Evolutionary conservation across 2,113 vertebrate species (phyloP).

Genomic region (Hucho hucho): DNA sequence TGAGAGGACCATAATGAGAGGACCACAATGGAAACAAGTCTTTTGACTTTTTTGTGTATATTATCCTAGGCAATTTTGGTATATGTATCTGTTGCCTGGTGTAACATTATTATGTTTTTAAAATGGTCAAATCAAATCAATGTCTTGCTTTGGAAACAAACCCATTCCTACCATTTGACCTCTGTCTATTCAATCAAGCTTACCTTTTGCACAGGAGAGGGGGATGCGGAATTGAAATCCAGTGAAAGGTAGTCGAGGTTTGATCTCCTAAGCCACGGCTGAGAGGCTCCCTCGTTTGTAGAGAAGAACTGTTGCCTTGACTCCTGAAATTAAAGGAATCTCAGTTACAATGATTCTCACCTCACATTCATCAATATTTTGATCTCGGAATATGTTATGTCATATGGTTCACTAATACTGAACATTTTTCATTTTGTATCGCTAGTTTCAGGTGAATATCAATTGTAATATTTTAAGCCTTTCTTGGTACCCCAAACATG

Average conservation of each 20-base stretch:
- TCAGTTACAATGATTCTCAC: no score
- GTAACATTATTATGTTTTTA: no score
- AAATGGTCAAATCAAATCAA: no score
- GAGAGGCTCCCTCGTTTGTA: conserved; percentile 64
- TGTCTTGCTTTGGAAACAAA: not conserved
- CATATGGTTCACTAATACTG: no score
- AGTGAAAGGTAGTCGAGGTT: conserved; percentile 93
- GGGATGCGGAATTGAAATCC: conserved; percentile 92
- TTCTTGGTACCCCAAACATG: not conserved
- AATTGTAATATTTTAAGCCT: not conserved
- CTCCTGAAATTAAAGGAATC: conserved; percentile 67
- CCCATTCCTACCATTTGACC: not conserved
- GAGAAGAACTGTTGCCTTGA: conserved; percentile 67
- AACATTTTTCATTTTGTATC: no score
- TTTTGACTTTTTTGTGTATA: no score
- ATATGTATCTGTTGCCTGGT: no score
- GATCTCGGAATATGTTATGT: not conserved
- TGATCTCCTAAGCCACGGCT: conserved; percentile 76
- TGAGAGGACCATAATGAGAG: not conserved
- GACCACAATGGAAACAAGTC: no score
- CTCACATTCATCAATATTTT: not conserved
- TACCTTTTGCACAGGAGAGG: conserved; percentile 92
- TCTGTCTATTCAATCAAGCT: not conserved
- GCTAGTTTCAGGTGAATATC: not conserved
- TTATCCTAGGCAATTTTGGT: no score